Evolutionary conservation across 1,140 invertebrate genomes (phyloP).

Genomic region (Drosophila varians): DNA sequence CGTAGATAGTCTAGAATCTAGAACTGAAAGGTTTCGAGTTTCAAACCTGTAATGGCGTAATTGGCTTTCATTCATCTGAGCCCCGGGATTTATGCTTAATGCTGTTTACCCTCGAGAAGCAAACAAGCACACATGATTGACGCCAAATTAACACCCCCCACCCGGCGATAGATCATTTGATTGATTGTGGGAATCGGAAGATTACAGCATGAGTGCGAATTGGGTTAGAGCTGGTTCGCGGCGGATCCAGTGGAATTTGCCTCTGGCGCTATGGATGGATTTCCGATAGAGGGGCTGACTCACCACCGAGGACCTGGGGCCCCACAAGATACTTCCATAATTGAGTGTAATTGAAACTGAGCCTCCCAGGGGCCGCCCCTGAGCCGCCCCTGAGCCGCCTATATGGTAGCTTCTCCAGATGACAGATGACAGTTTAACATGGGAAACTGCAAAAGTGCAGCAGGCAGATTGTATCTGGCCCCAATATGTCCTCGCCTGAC

Average conservation of each 20-base stretch:
- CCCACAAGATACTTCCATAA: slow-evolving; percentile 34
- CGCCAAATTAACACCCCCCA: slow-evolving; percentile 19
- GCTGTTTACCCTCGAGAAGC: slow-evolving; percentile 15
- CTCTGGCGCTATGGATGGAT: background rate
- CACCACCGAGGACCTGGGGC: slow-evolving; percentile 5
- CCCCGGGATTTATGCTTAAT: slow-evolving; percentile 7
- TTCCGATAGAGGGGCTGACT: slow-evolving; percentile 10
- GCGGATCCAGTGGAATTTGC: slow-evolving; percentile 21
- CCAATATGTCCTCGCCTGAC: slow-evolving; percentile 53
- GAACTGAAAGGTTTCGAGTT: slow-evolving; percentile 3
- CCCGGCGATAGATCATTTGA: slow-evolving; percentile 43
- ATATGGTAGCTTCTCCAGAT: slow-evolving; percentile 23
- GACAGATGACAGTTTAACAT: slow-evolving; percentile 44
- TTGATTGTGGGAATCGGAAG: slow-evolving; percentile 25
- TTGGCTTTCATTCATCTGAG: slow-evolving; percentile 19
- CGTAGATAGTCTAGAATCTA: background rate
- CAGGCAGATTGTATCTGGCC: slow-evolving; percentile 27
- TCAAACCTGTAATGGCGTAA: slow-evolving; percentile 1
- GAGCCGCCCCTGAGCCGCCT: too few species aligned
- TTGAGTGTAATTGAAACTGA: slow-evolving; percentile 71
- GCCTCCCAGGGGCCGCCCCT: background rate
- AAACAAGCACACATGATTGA: slow-evolving; percentile 42
- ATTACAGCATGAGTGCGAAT: slow-evolving; percentile 28
- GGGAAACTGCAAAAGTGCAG: slow-evolving; percentile 71
- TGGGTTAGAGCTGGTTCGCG: slow-evolving; percentile 23